These are phyloP conservation scores for Liolophura sinensis DNA, from an alignment of 1,140 invertebrate species.

Conservation along the genomic window DNA sequence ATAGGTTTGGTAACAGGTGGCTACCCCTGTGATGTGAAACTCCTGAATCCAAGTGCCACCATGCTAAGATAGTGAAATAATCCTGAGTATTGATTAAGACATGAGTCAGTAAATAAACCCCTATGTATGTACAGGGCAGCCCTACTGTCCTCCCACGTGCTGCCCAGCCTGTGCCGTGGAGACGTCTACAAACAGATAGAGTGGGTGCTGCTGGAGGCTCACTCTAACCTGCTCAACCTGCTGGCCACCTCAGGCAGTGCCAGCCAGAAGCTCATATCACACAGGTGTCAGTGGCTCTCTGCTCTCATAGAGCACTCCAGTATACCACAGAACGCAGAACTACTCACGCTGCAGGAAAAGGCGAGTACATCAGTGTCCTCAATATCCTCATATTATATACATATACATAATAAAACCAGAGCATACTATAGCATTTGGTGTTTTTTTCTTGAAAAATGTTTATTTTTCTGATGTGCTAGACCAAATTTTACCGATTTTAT, in stretches of 20 bases:
- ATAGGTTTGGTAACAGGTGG: too few species aligned
- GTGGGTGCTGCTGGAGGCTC: slow-evolving; percentile 54
- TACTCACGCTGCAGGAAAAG: slow-evolving; percentile 49
- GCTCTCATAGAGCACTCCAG: slow-evolving; percentile 50
- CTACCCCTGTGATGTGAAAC: too few species aligned
- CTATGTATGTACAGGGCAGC: slow-evolving; percentile 36
- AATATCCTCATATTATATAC: too few species aligned
- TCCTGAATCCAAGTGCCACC: too few species aligned
- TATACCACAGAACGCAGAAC: slow-evolving; percentile 44
- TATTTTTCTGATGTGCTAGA: too few species aligned
- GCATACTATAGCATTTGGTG: too few species aligned
- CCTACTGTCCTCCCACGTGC: slow-evolving; percentile 41
- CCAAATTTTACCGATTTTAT: too few species aligned
- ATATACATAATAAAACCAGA: too few species aligned
- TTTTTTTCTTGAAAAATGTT: too few species aligned
- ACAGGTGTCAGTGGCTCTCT: slow-evolving; percentile 47
- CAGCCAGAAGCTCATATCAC: slow-evolving; percentile 36
- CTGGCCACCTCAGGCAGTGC: slow-evolving; percentile 9
- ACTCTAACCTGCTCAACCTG: slow-evolving; percentile 42
- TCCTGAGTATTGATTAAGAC: too few species aligned
- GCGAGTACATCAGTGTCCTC: slow-evolving; percentile 24
- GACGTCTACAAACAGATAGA: slow-evolving; percentile 55
- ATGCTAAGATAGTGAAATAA: too few species aligned
- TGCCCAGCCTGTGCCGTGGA: slow-evolving; percentile 43
- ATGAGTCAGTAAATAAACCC: too few species aligned